Conservation (phyloP, 2,888 invertebrate species). For the Deilephila porcellus region DNA sequence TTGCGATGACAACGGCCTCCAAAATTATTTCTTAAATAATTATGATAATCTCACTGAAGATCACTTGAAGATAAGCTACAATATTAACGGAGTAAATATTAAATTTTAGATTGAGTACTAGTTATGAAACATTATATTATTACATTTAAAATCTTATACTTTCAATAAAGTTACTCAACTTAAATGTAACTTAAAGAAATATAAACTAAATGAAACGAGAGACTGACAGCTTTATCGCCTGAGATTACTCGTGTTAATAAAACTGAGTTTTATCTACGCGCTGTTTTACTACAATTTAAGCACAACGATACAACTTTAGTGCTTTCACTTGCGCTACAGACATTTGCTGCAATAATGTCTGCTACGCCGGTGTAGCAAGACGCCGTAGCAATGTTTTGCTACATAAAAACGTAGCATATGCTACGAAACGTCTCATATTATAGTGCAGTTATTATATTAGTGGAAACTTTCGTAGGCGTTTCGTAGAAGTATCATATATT, state of each 20-base stretch:
- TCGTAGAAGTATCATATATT: background rate
- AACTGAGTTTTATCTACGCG: constrained; percentile 9
- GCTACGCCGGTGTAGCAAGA: background rate
- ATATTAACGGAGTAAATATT: background rate
- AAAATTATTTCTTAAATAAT: too few relatives aligned
- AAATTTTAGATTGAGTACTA: background rate
- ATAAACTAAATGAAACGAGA: background rate
- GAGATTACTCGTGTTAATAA: constrained; percentile 17
- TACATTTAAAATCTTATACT: background rate
- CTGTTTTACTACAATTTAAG: constrained; percentile 12
- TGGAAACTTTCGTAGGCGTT: background rate
- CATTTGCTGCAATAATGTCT: constrained; percentile 13
- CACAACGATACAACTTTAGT: background rate
- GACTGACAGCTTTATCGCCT: constrained; percentile 11
- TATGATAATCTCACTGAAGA: too few relatives aligned
- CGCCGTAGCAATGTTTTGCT: background rate
- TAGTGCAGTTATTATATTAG: background rate
- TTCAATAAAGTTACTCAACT: background rate
- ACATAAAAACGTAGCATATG: background rate
- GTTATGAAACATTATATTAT: background rate
- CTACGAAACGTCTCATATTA: constrained; percentile 2
- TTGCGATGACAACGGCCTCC: too few relatives aligned
- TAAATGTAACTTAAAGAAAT: background rate
- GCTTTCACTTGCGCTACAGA: background rate
- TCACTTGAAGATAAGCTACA: background rate